These are phyloP conservation scores for Lycaon pictus DNA, from an alignment of 2,113 vertebrate species.

Conservation along the genomic window DNA sequence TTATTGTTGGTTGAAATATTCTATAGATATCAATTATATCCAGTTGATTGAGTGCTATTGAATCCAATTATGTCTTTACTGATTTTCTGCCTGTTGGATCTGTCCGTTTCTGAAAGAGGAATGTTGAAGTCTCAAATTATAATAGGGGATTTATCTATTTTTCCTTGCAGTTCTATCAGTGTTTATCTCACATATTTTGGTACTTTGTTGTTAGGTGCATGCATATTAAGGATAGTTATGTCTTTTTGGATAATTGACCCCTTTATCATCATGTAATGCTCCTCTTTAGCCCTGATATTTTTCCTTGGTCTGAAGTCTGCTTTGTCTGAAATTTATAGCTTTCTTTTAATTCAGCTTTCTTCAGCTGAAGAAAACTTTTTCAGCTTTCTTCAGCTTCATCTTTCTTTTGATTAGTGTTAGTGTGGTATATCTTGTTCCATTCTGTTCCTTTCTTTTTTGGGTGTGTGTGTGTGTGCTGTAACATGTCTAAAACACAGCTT, in stretches of 20 bases:
- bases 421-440: not conserved
- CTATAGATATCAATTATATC: not conserved
- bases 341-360: no score
- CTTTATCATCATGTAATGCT: not conserved
- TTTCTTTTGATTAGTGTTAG: not conserved
- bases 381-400: not conserved
- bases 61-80: not conserved
- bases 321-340: not conserved
- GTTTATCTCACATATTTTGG: not conserved
- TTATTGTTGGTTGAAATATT: not conserved
- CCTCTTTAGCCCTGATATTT: not conserved
- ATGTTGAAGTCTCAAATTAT: not conserved
- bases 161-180: not conserved
- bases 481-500: not conserved
- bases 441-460: not conserved
- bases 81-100: not conserved
- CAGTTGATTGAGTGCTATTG: not conserved
- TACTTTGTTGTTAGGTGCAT: not conserved
- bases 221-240: not conserved
- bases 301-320: not conserved
- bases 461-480: no score
- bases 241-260: not conserved
- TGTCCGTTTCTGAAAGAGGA: not conserved
- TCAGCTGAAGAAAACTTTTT: no score
- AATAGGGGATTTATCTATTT: not conserved